Evolutionary conservation across 2,113 vertebrate species (phyloP).

Genomic region (Bujurquina vittata): DNA sequence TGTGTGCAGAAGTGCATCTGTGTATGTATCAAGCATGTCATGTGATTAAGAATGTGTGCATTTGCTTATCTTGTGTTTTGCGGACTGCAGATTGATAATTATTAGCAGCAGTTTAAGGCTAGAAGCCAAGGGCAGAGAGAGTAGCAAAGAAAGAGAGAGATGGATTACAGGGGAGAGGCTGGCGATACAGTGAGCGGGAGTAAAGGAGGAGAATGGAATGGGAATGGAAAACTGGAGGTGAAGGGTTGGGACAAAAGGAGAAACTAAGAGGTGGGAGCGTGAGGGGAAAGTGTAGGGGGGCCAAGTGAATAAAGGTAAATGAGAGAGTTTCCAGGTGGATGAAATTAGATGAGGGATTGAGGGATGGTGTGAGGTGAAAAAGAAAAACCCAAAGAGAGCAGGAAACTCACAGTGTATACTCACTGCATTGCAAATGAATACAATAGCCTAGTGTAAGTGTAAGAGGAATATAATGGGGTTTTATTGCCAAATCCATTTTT

Average conservation of each 20-base stretch:
- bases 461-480: constrained; percentile 16
- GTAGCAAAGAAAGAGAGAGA: neutral
- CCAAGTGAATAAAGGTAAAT: constrained; percentile 34
- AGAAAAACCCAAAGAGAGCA: constrained; percentile 3
- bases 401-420: constrained; percentile 11
- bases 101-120: constrained; percentile 55
- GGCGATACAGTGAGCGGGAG: neutral
- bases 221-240: constrained; percentile 11
- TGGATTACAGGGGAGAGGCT: constrained; percentile 10
- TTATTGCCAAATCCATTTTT: constrained; percentile 34
- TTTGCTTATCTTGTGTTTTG: constrained; percentile 49
- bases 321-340: constrained; percentile 47
- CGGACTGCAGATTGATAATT: constrained; percentile 63
- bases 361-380: constrained; percentile 52
- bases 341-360: constrained; percentile 67
- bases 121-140: constrained; percentile 51
- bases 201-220: constrained; percentile 20
- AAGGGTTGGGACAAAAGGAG: constrained; percentile 37
- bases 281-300: constrained; percentile 17
- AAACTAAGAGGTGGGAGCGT: constrained; percentile 29
- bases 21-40: constrained; percentile 20
- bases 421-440: constrained; percentile 19
- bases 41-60: constrained; percentile 25
- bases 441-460: neutral
- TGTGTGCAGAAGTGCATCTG: neutral